These are phyloP conservation scores for Pangasius sanitwongsei DNA, from an alignment of 2,797 vertebrate genomes.

Conservation along the genomic window DNA sequence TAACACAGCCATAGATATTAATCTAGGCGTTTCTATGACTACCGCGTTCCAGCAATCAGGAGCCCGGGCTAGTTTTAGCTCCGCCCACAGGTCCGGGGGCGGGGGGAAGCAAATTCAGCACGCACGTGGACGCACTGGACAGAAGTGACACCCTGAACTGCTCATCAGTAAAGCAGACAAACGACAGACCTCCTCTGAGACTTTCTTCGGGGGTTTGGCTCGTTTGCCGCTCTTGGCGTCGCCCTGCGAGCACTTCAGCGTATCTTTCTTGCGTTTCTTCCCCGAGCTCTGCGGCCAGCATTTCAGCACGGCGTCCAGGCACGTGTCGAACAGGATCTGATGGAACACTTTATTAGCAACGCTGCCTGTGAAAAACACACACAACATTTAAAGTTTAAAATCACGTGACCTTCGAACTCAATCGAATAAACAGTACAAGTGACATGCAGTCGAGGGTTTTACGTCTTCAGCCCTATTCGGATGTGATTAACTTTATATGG, in stretches of 20 bases:
- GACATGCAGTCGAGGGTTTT: too few relatives aligned
- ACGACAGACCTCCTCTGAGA: constrained; percentile 66
- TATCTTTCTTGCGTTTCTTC: constrained; percentile 87
- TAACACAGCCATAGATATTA: too few relatives aligned
- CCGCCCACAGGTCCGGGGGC: not conserved
- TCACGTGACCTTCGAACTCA: not conserved
- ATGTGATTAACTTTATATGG: not conserved
- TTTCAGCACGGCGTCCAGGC: constrained; percentile 77
- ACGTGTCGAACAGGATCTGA: constrained; percentile 88
- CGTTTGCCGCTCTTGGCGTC: constrained; percentile 74
- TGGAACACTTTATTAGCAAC: constrained; percentile 86
- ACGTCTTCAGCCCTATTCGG: not conserved
- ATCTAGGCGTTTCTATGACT: not conserved
- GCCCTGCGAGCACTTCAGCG: constrained; percentile 67
- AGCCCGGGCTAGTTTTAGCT: not conserved
- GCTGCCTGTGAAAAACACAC: constrained; percentile 76
- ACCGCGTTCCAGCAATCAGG: too few relatives aligned
- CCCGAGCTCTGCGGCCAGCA: constrained; percentile 82
- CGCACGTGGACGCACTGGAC: not conserved
- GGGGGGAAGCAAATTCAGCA: not conserved
- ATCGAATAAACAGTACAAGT: too few relatives aligned
- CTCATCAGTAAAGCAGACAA: not conserved
- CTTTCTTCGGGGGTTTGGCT: constrained; percentile 71
- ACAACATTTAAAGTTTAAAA: not conserved
- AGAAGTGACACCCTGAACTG: too few relatives aligned